Conservation (phyloP, 2,797 vertebrate species). For the Hephaestus fuliginosus region DNA sequence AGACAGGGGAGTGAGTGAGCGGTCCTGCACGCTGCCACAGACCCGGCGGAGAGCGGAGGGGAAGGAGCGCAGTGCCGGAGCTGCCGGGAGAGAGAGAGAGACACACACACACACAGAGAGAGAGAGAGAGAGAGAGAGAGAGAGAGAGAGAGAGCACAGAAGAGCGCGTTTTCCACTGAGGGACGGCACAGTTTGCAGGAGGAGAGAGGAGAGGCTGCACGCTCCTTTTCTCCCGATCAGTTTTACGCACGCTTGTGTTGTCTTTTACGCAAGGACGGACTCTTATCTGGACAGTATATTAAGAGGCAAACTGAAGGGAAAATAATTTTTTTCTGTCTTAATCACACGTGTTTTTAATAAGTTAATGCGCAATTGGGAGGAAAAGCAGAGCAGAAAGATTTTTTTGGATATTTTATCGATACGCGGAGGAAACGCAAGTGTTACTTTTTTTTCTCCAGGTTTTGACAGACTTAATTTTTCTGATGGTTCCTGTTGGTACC, state of each 20-base stretch:
- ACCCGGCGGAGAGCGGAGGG: conserved; percentile 67
- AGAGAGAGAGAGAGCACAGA: conserved; percentile 21
- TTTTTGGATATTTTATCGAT: conserved; percentile 35
- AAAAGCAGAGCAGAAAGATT: background rate
- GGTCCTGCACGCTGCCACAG: conserved; percentile 64
- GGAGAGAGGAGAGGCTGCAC: conserved; percentile 53
- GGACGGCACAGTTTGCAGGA: conserved; percentile 56
- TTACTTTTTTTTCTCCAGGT: conserved; percentile 17
- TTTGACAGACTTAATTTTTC: conserved; percentile 13
- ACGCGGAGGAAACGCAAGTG: conserved; percentile 17
- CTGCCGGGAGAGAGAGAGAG: conserved; percentile 19
- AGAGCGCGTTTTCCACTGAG: conserved; percentile 33
- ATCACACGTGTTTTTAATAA: conserved; percentile 23
- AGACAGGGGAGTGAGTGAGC: conserved; percentile 73
- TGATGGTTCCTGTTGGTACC: background rate
- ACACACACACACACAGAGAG: conserved; percentile 15
- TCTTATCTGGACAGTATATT: conserved; percentile 14
- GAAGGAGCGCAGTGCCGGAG: conserved; percentile 63
- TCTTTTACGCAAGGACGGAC: conserved; percentile 43
- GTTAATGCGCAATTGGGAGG: conserved; percentile 13
- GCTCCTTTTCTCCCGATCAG: conserved; percentile 9
- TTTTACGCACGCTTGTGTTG: conserved; percentile 70
- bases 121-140: conserved; percentile 19
- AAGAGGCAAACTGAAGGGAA: background rate
- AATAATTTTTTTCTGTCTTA: background rate